phyloP scores from a whole-genome alignment of 2,888 invertebrate genomes.

The Amphiduros pacificus region DNA sequence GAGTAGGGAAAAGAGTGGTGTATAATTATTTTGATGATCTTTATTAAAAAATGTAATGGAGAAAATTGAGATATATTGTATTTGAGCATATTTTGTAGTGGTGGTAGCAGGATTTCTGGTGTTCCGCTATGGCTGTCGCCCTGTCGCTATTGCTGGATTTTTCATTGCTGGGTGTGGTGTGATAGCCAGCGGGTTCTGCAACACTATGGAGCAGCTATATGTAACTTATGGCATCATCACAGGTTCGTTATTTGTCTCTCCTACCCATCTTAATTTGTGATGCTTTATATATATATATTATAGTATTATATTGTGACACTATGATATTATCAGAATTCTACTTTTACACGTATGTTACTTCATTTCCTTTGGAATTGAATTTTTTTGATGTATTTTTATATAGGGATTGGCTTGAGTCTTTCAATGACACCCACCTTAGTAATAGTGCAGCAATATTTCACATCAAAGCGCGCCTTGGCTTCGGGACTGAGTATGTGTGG shows the following conservation, averaged over 20 bases:
- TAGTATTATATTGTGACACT: too few relatives aligned
- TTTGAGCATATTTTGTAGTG: too few relatives aligned
- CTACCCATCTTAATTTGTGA: too few relatives aligned
- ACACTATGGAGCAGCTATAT: background rate
- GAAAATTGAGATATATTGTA: too few relatives aligned
- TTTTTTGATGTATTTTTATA: background rate
- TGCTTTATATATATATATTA: too few relatives aligned
- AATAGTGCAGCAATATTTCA: background rate
- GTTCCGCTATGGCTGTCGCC: background rate
- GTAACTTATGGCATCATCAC: background rate
- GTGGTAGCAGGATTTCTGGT: constrained; percentile 1
- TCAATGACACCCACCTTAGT: background rate
- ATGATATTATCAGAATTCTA: too few relatives aligned
- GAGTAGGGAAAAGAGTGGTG: too few relatives aligned
- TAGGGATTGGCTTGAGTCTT: background rate
- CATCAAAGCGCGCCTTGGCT: background rate
- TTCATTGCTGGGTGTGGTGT: background rate
- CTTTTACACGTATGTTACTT: too few relatives aligned
- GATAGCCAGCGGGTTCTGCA: background rate
- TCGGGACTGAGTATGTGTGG: background rate
- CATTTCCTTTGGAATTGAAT: too few relatives aligned
- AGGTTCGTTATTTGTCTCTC: too few relatives aligned
- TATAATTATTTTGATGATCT: too few relatives aligned
- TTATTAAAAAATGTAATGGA: too few relatives aligned
- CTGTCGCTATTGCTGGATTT: background rate